Base-by-base conservation (phyloP, 2,113 vertebrate genomes). In the Phasianus colchicus region DNA sequence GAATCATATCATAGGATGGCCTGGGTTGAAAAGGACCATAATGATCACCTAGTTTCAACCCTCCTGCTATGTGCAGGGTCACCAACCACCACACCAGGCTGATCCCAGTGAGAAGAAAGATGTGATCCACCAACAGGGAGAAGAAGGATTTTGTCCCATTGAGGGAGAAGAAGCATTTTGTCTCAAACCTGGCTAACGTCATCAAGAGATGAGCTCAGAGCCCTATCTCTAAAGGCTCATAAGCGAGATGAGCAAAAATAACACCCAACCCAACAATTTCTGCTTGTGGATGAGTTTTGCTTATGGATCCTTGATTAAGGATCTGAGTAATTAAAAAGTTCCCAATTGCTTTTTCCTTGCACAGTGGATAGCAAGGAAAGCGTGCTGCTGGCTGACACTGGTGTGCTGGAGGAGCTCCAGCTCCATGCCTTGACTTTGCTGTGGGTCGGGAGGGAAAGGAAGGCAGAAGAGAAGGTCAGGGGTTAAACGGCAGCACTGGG, bases 401-500 rank as follows among this genome's bases (percentile, higher is more conserved):
- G 18, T 1, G 22, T 5, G 65, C 45, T 57, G 0, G 47, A 5
- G 29, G 52, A 42, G 67, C 11, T 13, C 7, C 4, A 1, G n/a
- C 27, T 43, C 54, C 32, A 3, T 22, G 40, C 50, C 70, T 10
- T 15, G 57, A 8, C 60, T 83, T 47, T 4, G 45, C 32, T 21
- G 29, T 1, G 25, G 73, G 45, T 38, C 13, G 5, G 4, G 29
- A 77, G 30, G 36, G 27, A 54, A 76, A 45, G 38, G 27, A 65
- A 30, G 60, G 80, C 73, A 71, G 80, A 42, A 15, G 70, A 18
- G 88, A 17, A 81, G 94, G 86, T 89, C 95, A 79, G 66, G 86
- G 88, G 91, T 95, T 90, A 90, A 95, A 93, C 3, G 61, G 67
- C 83, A 89, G 76, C 69, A 10, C 19, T 14, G 77, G 86, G 34